phyloP scores from a whole-genome alignment of 2,797 vertebrate genomes.

The Streptopelia turtur region DNA sequence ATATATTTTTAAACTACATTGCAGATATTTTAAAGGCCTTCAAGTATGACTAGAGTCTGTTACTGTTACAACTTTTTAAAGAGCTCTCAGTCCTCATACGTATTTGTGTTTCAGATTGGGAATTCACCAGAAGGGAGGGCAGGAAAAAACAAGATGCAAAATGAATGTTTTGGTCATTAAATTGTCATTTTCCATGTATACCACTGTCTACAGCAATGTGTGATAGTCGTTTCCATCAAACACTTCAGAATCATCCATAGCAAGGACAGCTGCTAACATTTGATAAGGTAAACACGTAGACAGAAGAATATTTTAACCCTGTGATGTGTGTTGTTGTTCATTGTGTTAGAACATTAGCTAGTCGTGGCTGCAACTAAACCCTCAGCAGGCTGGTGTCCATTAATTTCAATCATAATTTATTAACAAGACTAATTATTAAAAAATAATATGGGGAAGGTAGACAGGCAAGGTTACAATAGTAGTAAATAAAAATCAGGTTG shows the following conservation, averaged over 20 bases:
- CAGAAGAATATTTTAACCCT: background rate
- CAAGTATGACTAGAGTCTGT: background rate
- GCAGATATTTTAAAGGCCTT: background rate
- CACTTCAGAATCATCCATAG: background rate
- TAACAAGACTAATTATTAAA: background rate
- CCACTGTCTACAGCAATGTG: background rate
- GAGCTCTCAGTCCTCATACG: accelerated
- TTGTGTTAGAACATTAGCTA: background rate
- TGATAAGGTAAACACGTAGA: background rate
- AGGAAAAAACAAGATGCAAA: background rate
- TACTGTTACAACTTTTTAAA: background rate
- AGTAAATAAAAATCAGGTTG: background rate
- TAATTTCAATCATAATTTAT: constrained; percentile 8
- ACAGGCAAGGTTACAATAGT: background rate
- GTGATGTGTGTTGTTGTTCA: background rate
- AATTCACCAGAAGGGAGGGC: background rate
- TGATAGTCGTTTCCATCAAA: background rate
- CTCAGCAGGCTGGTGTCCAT: background rate
- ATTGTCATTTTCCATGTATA: background rate
- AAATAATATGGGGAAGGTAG: background rate
- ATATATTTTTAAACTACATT: background rate
- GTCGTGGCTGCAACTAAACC: background rate
- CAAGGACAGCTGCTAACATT: background rate
- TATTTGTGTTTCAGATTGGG: background rate
- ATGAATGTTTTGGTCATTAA: background rate